Evolutionary conservation across 2,888 invertebrate genomes (phyloP), one percentile per base, ranked within the genome.

Genomic region (Morpho deidamia): DNA sequence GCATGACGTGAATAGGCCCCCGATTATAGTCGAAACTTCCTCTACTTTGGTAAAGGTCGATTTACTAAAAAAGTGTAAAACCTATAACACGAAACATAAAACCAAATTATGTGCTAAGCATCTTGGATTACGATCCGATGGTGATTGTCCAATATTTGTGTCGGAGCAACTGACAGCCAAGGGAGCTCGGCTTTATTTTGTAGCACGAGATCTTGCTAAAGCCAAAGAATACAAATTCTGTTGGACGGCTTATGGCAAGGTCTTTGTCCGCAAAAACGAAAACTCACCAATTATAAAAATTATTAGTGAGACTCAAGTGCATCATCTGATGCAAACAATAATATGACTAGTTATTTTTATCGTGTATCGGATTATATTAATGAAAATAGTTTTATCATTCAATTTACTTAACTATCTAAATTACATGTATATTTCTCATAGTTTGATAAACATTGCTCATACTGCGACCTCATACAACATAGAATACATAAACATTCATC

Each of bases 171-270:
- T 51, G 52, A 14, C 53, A 51, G 14, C 47, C 39, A 49, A 49
- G 11, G 49, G 41, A 8, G 12, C 49, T 7, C 49, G 62, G 53
- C 12, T 48, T 7, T 23, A 33, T 34, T 65, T 8, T 44, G 44
- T 32, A 34, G 42, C 49, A 8, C 40, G 49, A 4, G 49, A 49
- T 12, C n/a, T 49, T 11, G 11, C 32, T 10, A 49, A 41, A 10
- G 41, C 56, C 8, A 60, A 56, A 10, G 11, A 8, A n/a, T 63
- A 56, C 12, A 59, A 60, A 45, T 64, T 57, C 43, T 62, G 62
- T 10, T 57, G 63, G 63, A 62, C 62, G 2, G 14, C 57, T 0
- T 58, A 55, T 11, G 65, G 51, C 0, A 55, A 53, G 33, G 43
- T 55, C 0, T 55, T 53, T 8, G 33, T 55, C 5, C 43, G 55